Conservation (phyloP, 2,797 vertebrate species). For the Xyrichtys novacula region DNA sequence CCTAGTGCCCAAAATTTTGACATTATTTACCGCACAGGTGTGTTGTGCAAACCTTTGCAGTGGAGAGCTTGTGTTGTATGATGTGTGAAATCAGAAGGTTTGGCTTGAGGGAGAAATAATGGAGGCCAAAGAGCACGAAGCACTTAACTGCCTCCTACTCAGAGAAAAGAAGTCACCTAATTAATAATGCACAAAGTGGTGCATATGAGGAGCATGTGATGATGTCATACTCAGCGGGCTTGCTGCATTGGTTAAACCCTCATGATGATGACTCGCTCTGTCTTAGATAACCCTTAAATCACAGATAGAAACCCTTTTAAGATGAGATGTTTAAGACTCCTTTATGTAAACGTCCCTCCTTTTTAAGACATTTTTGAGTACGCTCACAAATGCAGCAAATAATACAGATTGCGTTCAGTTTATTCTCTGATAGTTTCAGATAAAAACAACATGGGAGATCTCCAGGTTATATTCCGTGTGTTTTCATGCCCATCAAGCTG, state of each 20-base stretch:
- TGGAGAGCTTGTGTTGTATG: constrained; percentile 9
- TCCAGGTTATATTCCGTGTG: constrained; percentile 12
- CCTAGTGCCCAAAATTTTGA: neutral
- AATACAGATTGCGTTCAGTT: neutral
- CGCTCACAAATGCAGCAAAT: neutral
- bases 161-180: constrained; percentile 43
- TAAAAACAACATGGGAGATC: constrained; percentile 5
- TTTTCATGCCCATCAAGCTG: neutral
- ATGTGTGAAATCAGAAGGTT: constrained; percentile 46
- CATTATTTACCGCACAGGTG: neutral
- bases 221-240: constrained; percentile 49
- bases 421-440: constrained; percentile 1
- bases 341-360: neutral
- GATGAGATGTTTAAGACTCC: neutral
- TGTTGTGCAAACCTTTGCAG: constrained; percentile 5
- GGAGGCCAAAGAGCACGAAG: constrained; percentile 22
- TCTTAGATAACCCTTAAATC: constrained; percentile 33
- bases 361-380: neutral
- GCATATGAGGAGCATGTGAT: constrained; percentile 40
- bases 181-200: constrained; percentile 65
- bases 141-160: constrained; percentile 54
- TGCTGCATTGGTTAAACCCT: neutral
- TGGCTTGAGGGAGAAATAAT: constrained; percentile 36
- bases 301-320: constrained; percentile 3
- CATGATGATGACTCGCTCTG: constrained; percentile 42